These are phyloP conservation scores for Oeneis ivallda DNA, from an alignment of 2,888 invertebrate species.

Conservation along the genomic window DNA sequence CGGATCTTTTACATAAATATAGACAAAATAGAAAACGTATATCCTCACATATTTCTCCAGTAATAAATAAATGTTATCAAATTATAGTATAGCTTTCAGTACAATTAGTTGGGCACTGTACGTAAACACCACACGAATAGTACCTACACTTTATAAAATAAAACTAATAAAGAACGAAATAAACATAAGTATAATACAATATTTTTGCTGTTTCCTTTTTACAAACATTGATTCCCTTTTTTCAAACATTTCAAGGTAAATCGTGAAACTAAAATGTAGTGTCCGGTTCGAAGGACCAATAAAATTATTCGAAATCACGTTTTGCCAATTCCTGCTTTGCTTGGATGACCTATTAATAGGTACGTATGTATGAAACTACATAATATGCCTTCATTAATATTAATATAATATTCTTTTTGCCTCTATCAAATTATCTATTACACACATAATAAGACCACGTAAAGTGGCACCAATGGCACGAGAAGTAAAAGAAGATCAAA, in stretches of 20 bases:
- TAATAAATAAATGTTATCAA: slow-evolving; percentile 15
- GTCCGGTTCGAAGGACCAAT: too few species aligned
- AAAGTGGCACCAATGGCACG: too few species aligned
- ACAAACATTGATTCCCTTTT: background rate
- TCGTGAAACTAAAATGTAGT: too few species aligned
- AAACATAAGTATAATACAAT: slow-evolving; percentile 43
- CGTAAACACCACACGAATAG: slow-evolving; percentile 51
- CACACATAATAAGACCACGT: too few species aligned
- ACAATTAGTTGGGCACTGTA: slow-evolving; percentile 50
- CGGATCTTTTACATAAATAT: background rate
- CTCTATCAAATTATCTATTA: too few species aligned
- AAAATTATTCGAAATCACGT: too few species aligned
- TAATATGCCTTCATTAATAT: too few species aligned
- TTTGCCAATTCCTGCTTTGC: too few species aligned
- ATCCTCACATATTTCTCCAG: slow-evolving; percentile 42
- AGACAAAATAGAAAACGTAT: background rate
- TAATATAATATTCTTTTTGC: too few species aligned
- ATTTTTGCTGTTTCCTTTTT: slow-evolving; percentile 9
- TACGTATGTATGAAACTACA: too few species aligned
- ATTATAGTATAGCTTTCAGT: slow-evolving; percentile 18
- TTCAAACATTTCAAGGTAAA: background rate
- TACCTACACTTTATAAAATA: slow-evolving; percentile 50
- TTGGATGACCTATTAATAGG: too few species aligned
- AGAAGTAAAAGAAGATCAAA: too few species aligned
- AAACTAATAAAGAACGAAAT: slow-evolving; percentile 47